These are phyloP conservation scores for Mus spretus DNA, from an alignment of 2,797 vertebrate species.

Conservation along the genomic window DNA sequence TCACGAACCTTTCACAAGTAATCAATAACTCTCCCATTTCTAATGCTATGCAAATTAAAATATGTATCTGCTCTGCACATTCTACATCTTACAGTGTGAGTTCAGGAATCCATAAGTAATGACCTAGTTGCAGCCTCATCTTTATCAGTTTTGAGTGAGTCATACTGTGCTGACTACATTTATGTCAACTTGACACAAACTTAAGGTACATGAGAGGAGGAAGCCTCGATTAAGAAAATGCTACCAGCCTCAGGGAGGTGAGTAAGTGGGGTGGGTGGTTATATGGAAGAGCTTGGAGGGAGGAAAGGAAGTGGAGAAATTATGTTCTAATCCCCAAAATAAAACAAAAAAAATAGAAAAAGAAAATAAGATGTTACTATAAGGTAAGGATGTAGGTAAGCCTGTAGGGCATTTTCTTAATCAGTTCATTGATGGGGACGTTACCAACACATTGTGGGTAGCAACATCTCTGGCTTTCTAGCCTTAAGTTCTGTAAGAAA, in stretches of 20 bases:
- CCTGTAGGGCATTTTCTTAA: neutral
- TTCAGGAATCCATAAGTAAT: neutral
- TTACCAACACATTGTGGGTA: neutral
- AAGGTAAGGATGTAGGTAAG: neutral
- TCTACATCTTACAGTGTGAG: neutral
- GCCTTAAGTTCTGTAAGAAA: neutral
- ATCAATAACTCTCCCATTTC: neutral
- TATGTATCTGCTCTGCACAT: neutral
- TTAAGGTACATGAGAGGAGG: neutral
- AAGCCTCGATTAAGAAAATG: neutral
- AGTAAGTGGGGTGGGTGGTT: neutral
- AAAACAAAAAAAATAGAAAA: neutral
- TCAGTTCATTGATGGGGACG: neutral
- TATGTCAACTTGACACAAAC: neutral
- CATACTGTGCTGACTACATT: neutral
- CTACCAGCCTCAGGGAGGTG: neutral
- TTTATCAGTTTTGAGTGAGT: neutral
- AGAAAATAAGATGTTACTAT: neutral
- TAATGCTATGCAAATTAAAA: neutral
- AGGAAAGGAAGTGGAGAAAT: neutral
- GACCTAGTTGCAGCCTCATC: neutral
- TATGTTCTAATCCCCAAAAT: neutral
- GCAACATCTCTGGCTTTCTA: neutral
- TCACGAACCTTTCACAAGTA: neutral
- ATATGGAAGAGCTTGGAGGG: neutral